phyloP scores from a whole-genome alignment of 2,888 invertebrate genomes.

The Cantharis lateralis region DNA sequence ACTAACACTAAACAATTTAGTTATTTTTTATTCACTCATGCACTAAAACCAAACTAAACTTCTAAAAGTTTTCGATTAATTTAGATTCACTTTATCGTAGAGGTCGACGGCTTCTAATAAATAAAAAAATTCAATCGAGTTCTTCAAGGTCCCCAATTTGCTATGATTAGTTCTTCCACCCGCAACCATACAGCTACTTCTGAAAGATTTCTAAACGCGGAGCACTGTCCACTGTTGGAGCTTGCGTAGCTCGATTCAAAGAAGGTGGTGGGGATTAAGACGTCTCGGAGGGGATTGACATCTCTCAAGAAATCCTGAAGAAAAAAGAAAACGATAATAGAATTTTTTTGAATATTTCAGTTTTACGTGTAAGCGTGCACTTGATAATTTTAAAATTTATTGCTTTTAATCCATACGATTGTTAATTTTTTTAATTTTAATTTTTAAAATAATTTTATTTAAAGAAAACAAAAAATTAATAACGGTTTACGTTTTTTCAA shows the following conservation, averaged over 20 bases:
- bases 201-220: conserved; percentile 20
- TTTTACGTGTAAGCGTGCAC: neutral
- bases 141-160: conserved; percentile 3
- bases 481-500: neutral
- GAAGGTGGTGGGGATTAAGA: conserved; percentile 48
- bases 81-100: neutral
- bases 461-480: neutral
- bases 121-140: neutral
- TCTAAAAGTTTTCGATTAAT: neutral
- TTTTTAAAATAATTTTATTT: neutral
- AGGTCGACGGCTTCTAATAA: neutral
- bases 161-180: conserved; percentile 12
- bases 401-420: neutral
- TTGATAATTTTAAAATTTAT: neutral
- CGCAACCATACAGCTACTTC: conserved; percentile 17
- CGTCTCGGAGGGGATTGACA: conserved; percentile 44
- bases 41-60: neutral
- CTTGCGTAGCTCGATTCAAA: conserved; percentile 48
- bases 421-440: neutral
- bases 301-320: conserved; percentile 43
- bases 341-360: conserved; percentile 3
- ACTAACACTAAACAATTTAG: conserved; percentile 8
- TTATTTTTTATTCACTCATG: neutral
- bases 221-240: conserved; percentile 34
- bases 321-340: conserved; percentile 29